These are phyloP conservation scores for Dicyrtomina minuta DNA, from an alignment of 2,888 invertebrate genomes.

Conservation along the genomic window DNA sequence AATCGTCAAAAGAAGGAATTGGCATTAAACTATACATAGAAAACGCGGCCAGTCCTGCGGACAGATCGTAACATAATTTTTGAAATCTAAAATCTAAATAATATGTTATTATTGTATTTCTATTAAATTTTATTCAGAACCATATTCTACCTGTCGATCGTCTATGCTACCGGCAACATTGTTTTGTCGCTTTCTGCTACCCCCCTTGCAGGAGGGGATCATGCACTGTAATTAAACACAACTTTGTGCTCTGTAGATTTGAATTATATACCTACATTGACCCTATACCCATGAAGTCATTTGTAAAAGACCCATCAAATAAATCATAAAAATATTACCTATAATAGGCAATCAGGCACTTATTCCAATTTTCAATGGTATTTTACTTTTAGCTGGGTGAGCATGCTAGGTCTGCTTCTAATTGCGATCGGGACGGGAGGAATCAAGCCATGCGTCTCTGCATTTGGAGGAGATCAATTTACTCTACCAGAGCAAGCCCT, in stretches of 20 bases:
- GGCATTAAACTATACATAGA: too few relatives aligned
- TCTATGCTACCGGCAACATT: conserved; percentile 61
- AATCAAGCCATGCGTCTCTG: conserved; percentile 92
- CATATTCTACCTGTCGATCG: conserved; percentile 60
- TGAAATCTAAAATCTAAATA: too few relatives aligned
- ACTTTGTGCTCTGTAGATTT: too few relatives aligned
- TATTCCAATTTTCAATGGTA: too few relatives aligned
- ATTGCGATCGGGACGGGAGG: conserved; percentile 90
- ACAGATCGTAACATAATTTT: too few relatives aligned
- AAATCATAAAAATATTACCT: too few relatives aligned
- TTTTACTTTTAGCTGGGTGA: conserved; percentile 55
- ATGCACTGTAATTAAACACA: neutral
- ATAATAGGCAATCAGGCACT: too few relatives aligned
- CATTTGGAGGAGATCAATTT: conserved; percentile 95
- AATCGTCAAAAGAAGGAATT: too few relatives aligned
- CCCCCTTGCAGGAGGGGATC: conserved; percentile 43
- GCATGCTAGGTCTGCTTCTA: conserved; percentile 59
- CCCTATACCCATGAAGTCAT: too few relatives aligned
- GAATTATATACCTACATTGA: neutral
- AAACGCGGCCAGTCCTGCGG: too few relatives aligned
- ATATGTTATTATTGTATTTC: neutral
- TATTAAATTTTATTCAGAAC: conserved; percentile 58
- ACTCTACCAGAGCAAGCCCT: conserved; percentile 73
- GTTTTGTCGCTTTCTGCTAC: conserved; percentile 59
- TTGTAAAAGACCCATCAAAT: too few relatives aligned